Evolutionary conservation across 64 coral and sea anemone genomes (phyloP).

Genomic region (Hydrozoanthus tunicans): DNA sequence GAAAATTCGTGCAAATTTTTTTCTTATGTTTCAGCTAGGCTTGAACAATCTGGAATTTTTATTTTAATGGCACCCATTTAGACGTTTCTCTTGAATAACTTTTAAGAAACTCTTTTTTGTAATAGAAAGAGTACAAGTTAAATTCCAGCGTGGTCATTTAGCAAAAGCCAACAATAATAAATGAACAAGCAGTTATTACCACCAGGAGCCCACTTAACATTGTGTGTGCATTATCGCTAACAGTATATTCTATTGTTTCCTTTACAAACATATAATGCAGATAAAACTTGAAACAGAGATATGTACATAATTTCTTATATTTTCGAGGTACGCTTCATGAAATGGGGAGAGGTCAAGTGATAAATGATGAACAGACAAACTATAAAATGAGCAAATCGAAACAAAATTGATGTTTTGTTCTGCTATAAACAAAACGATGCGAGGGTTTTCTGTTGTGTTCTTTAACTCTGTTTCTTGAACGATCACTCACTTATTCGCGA

Average conservation of each 20-base stretch:
- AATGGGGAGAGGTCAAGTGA: background rate
- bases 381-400: background rate
- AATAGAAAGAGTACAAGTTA: background rate
- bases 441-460: background rate
- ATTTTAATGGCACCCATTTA: background rate
- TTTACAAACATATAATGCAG: background rate
- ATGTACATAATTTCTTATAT: background rate
- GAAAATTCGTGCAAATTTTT: background rate
- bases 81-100: background rate
- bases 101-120: background rate
- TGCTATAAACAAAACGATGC: background rate
- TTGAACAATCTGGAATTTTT: background rate
- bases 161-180: background rate
- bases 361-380: background rate
- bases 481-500: background rate
- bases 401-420: slow-evolving; percentile 38
- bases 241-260: background rate
- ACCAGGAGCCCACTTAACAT: background rate
- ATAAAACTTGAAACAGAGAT: slow-evolving; percentile 5
- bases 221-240: too few species aligned
- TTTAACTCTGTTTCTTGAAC: background rate
- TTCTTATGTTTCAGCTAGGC: slow-evolving; percentile 1
- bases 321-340: background rate
- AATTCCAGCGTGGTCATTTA: background rate
- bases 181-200: background rate